phyloP scores from a whole-genome alignment of 2,113 vertebrate species.

The Myotis brandtii region DNA sequence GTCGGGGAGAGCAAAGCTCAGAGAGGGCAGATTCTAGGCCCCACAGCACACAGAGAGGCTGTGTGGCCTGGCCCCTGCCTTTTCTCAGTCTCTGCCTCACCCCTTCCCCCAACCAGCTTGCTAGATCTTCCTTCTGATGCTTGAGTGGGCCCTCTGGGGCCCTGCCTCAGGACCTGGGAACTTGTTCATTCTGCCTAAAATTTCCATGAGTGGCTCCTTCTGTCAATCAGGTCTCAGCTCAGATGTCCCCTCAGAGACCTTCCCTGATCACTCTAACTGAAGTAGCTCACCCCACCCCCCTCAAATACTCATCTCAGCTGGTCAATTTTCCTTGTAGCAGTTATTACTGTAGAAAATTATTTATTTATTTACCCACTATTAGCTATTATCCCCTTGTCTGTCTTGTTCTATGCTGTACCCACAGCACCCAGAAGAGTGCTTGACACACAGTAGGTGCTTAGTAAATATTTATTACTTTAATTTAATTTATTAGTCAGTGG shows the following conservation, averaged over 20 bases:
- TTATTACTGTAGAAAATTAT: neutral
- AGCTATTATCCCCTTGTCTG: neutral
- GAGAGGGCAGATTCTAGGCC: neutral
- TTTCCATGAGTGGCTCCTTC: neutral
- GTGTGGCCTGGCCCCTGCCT: neutral
- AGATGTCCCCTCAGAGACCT: neutral
- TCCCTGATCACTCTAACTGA: neutral
- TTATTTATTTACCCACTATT: conserved; percentile 21
- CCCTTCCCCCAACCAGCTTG: neutral
- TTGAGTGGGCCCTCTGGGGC: neutral
- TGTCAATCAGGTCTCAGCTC: neutral
- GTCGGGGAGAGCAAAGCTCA: neutral
- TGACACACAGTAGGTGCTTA: neutral
- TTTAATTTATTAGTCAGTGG: neutral
- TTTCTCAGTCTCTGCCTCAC: neutral
- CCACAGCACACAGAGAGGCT: neutral
- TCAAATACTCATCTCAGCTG: neutral
- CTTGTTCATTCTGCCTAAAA: neutral
- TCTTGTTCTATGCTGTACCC: neutral
- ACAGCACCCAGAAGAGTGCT: neutral
- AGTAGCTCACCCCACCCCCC: too few relatives aligned
- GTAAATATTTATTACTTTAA: neutral
- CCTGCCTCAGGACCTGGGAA: neutral
- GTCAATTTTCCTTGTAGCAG: neutral
- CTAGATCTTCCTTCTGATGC: neutral